Conservation (phyloP, 2,113 vertebrate genomes). For the Cettia cetti region DNA sequence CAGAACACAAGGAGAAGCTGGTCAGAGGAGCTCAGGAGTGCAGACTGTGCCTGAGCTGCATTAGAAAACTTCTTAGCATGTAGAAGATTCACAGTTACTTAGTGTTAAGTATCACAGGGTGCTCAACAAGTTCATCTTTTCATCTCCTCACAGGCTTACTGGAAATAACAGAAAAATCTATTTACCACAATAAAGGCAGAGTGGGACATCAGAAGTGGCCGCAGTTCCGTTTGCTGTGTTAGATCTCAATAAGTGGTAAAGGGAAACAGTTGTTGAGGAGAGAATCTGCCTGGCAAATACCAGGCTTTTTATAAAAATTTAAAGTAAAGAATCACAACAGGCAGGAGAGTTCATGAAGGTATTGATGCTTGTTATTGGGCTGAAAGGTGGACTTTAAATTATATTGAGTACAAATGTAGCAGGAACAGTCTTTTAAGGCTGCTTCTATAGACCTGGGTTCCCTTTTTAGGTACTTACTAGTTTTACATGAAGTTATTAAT, state of each 20-base stretch:
- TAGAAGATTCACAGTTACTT: not conserved
- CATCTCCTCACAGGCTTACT: not conserved
- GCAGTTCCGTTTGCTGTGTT: fast-evolving
- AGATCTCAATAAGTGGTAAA: not conserved
- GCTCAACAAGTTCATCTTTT: not conserved
- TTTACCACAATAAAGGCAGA: not conserved
- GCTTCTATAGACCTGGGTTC: not conserved
- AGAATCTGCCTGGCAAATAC: not conserved
- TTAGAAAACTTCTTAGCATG: not conserved
- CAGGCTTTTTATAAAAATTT: not conserved
- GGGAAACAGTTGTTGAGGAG: not conserved
- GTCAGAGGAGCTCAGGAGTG: not conserved
- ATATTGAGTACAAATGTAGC: not conserved
- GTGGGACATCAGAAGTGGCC: not conserved
- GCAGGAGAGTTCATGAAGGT: not conserved
- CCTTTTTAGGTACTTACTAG: not conserved
- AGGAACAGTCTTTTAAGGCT: not conserved
- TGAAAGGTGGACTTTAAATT: not conserved
- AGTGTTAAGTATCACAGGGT: not conserved
- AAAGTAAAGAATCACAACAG: not conserved
- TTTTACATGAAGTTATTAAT: not conserved
- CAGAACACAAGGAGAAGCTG: not conserved
- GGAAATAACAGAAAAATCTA: not conserved
- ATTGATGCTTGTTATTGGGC: not conserved
- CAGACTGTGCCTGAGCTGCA: not conserved